These are phyloP conservation scores for Noctua comes DNA, from an alignment of 2,888 invertebrate genomes.

Conservation along the genomic window DNA sequence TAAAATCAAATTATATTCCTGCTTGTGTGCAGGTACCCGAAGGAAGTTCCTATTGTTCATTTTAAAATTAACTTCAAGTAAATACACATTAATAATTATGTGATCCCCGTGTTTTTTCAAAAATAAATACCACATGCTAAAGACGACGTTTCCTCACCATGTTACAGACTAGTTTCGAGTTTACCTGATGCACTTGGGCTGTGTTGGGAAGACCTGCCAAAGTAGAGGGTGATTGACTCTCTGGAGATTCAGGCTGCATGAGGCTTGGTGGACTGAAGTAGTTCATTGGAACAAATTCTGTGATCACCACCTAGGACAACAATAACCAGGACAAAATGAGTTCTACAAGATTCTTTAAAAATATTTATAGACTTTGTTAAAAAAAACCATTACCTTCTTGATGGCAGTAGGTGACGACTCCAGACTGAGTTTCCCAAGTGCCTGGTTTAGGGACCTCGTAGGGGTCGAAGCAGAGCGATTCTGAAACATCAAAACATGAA, in stretches of 20 bases:
- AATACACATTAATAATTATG: no score
- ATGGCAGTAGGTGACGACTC: slow-evolving; percentile 81
- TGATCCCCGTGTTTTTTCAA: no score
- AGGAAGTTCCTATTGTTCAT: no score
- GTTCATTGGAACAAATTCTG: slow-evolving; percentile 84
- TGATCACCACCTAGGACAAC: slow-evolving; percentile 76
- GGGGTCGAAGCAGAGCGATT: slow-evolving; percentile 82
- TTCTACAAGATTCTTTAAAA: neutral
- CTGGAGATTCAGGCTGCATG: slow-evolving; percentile 80
- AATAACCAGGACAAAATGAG: slow-evolving; percentile 27
- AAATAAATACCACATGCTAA: no score
- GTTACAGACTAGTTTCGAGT: no score
- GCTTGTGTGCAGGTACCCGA: no score
- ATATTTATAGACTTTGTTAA: neutral
- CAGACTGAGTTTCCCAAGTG: slow-evolving; percentile 79
- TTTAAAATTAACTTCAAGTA: no score
- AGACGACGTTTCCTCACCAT: no score
- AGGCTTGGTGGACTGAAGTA: slow-evolving; percentile 78
- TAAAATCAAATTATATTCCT: no score
- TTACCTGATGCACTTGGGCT: slow-evolving; percentile 86
- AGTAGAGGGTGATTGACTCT: slow-evolving; percentile 78
- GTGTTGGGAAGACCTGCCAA: slow-evolving; percentile 72
- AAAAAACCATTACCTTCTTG: slow-evolving; percentile 75
- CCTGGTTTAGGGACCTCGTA: slow-evolving; percentile 78
- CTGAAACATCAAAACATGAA: slow-evolving; percentile 72